Conservation (phyloP, 2,888 invertebrate genomes). For the Anthophora plumipes region DNA sequence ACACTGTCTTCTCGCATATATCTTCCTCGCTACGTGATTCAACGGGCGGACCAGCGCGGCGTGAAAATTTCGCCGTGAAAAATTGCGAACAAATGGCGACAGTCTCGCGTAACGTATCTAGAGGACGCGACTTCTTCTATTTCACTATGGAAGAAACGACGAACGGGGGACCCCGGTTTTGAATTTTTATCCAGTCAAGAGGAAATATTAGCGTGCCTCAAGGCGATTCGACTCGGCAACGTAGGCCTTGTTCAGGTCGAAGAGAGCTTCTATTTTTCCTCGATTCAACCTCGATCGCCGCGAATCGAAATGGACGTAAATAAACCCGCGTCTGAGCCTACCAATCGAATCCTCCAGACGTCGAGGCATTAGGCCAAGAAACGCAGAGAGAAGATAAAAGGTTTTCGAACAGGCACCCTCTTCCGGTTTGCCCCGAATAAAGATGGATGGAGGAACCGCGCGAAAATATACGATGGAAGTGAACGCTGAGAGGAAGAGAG, state of each 20-base stretch:
- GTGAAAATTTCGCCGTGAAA: slow-evolving; percentile 5
- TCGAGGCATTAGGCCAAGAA: slow-evolving; percentile 61
- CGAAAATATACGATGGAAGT: slow-evolving; percentile 57
- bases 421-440: slow-evolving; percentile 73
- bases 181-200: slow-evolving; percentile 2
- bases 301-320: slow-evolving; percentile 58
- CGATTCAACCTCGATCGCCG: slow-evolving; percentile 24
- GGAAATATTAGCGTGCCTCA: neutral
- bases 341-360: slow-evolving; percentile 51
- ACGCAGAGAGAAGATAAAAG: slow-evolving; percentile 70
- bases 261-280: neutral
- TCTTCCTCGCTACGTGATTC: slow-evolving; percentile 43
- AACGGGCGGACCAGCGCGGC: neutral
- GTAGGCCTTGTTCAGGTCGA: neutral
- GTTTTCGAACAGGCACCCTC: slow-evolving; percentile 62
- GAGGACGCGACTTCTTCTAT: slow-evolving; percentile 8
- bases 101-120: slow-evolving; percentile 18
- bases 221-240: neutral
- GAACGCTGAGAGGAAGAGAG: no score
- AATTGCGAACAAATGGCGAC: slow-evolving; percentile 10
- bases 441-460: slow-evolving; percentile 76
- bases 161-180: neutral
- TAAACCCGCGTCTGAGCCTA: slow-evolving; percentile 47
- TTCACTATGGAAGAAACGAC: no score
- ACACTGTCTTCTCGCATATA: slow-evolving; percentile 58